Conservation (phyloP, 2,888 invertebrate genomes). For the Morpho deidamia region DNA sequence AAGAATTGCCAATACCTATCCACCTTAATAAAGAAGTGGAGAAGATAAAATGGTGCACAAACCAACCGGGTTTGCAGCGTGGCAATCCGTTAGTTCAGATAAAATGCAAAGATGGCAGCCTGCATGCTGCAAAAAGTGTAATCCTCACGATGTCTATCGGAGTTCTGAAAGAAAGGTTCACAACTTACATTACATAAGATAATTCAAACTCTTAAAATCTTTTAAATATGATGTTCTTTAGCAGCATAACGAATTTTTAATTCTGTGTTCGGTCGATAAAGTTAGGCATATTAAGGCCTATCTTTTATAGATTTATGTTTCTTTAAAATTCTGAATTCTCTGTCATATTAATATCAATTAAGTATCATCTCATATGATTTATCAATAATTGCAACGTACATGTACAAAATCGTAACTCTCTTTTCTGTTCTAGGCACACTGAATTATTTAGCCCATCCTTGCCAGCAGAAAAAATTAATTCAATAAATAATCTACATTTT, state of each 20-base stretch:
- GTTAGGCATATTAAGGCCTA: too few species aligned
- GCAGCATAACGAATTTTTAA: too few species aligned
- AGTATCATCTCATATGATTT: too few species aligned
- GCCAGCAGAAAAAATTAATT: conserved; percentile 70
- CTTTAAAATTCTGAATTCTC: too few species aligned
- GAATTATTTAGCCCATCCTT: conserved; percentile 79
- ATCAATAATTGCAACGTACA: too few species aligned
- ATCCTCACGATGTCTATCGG: conserved; percentile 84
- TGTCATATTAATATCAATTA: too few species aligned
- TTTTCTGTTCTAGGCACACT: conserved; percentile 45
- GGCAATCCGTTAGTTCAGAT: conserved; percentile 66
- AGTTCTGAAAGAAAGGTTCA: conserved; percentile 81
- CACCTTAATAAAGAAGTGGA: conserved; percentile 74
- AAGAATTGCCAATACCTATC: conserved; percentile 63
- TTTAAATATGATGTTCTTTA: too few species aligned
- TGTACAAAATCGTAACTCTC: too few species aligned
- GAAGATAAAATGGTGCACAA: conserved; percentile 65
- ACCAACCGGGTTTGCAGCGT: conserved; percentile 35
- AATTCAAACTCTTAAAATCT: too few species aligned
- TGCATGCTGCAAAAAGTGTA: conserved; percentile 79
- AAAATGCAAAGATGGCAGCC: conserved; percentile 74
- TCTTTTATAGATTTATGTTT: too few species aligned
- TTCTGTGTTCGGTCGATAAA: too few species aligned
- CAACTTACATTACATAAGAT: too few species aligned
- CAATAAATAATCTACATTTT: conserved; percentile 80